phyloP scores from a whole-genome alignment of 2,888 invertebrate genomes.

The Dorcus parallelipipedus region DNA sequence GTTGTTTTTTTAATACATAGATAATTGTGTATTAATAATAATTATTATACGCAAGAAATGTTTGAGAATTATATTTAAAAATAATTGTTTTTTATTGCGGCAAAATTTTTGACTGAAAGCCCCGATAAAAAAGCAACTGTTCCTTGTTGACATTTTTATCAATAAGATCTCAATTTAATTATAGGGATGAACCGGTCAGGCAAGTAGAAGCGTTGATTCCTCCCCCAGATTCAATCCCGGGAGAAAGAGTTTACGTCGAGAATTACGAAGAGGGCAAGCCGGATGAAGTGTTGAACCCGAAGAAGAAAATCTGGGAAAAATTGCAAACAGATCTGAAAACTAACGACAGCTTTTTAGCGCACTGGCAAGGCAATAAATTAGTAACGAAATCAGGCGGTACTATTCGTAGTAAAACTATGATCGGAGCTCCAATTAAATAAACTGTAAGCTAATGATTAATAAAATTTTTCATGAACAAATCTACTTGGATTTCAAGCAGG shows the following conservation, averaged over 20 bases:
- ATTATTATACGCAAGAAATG: too few species aligned
- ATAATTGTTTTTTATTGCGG: too few species aligned
- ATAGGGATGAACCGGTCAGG: conserved; percentile 64
- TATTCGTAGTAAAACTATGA: conserved; percentile 70
- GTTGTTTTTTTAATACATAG: too few species aligned
- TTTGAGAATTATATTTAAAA: too few species aligned
- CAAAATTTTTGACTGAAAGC: too few species aligned
- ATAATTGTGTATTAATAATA: too few species aligned
- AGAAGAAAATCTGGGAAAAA: conserved; percentile 96
- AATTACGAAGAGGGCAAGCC: conserved; percentile 74
- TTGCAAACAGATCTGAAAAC: conserved; percentile 76
- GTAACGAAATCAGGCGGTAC: conserved; percentile 71
- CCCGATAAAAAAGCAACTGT: too few species aligned
- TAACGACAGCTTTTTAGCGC: conserved; percentile 67
- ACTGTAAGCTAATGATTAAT: neutral
- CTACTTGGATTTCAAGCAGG: too few species aligned
- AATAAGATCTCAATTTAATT: conserved; percentile 13
- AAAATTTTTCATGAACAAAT: neutral
- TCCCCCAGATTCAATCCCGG: conserved; percentile 71
- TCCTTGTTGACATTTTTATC: too few species aligned
- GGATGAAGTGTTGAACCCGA: conserved; percentile 87
- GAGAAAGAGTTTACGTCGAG: conserved; percentile 81
- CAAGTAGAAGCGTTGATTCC: conserved; percentile 83
- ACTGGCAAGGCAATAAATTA: conserved; percentile 82
- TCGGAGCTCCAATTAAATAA: conserved; percentile 82